Percentiles rank a stretch among this genome's conserved stretches.
Evolutionary conservation across 23 tunicate genomes (phyloP).

Genomic region (Clavelina lepadiformis): DNA sequence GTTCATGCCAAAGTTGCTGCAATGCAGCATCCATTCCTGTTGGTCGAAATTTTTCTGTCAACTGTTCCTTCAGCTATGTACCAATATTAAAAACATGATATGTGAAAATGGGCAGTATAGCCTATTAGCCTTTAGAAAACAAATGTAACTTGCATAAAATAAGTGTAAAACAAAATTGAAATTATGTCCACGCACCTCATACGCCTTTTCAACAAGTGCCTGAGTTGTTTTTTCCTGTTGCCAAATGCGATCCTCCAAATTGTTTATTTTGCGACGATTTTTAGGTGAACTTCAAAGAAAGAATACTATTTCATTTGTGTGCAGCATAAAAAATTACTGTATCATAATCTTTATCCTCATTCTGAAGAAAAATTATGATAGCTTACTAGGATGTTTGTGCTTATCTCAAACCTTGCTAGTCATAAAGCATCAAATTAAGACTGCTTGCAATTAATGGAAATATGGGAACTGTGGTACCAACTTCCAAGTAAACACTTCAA

Average conservation of each 20-base stretch:
- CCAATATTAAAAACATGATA: conserved; percentile 1
- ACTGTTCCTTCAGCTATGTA: conserved; percentile 47
- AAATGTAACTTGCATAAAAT: background rate
- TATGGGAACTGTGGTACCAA: no score
- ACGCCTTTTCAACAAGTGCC: conserved; percentile 61
- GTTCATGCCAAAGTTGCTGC: conserved; percentile 92
- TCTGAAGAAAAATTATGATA: no score
- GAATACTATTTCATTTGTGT: no score
- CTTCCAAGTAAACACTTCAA: no score
- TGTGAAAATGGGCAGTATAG: background rate
- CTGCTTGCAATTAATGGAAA: no score
- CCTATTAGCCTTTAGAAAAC: background rate
- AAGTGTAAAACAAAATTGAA: background rate
- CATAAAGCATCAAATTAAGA: no score
- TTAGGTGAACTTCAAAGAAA: conserved; percentile 22
- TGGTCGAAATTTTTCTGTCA: conserved; percentile 15
- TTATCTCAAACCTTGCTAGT: no score
- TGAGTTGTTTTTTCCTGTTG: conserved; percentile 75
- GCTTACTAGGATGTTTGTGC: no score
- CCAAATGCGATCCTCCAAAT: conserved; percentile 58
- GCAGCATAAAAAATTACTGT: no score
- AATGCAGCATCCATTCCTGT: conserved; percentile 65
- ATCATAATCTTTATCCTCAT: no score
- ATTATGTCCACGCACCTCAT: conserved; percentile 31
- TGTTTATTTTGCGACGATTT: conserved; percentile 19